Base-by-base conservation (phyloP, 1,140 invertebrate genomes). In the Bombyx mandarina region DNA sequence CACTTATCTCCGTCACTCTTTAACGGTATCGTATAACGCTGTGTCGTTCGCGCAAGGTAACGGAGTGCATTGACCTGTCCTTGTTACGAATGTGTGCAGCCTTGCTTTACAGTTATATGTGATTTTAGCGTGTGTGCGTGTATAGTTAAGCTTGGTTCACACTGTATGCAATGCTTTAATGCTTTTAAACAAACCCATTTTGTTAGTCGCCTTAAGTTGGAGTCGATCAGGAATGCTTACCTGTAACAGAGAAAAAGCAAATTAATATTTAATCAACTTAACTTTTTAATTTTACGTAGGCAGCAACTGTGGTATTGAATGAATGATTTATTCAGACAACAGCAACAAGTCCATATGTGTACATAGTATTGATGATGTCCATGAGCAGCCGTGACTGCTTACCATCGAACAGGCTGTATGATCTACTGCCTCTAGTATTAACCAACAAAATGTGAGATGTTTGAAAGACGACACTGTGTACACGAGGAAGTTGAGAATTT, bases 41-140 rank as follows among this genome's bases (percentile, higher is more conserved):
- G 58, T 70, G 67, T 67, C 72, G 67, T 71, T 86, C 75, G 69
- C 73, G 78, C 83, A 87, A 87, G 84, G 84, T 79, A 85, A 87
- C 76, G 52, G 73, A 87, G 84, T 79, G 77, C 82, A 70, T 84
- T 84, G 84, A 87, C 84, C 84, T 87, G 84, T 87, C 84, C 84
- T 87, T 87, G 84, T 78, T 87, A 67, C 59, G 61, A 61, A 66
- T 73, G 84, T 87, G 82, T 87, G 82, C 77, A 85, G 79, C 81
- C 83, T 86, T 85, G 83, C 78, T 81, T 72, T 84, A 86, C 81
- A 79, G 82, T 85, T 83, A 84, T 81, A 80, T 71, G 71, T 60
- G 57, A 61, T 75, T 69, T 78, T 65, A 73, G 72, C 77, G 79
- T 82, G 62, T 73, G 74, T 57, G 62, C 68, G 79, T 86, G 81